These are phyloP conservation scores for Lasiurus cinereus DNA, from an alignment of 2,113 vertebrate species.

Conservation along the genomic window DNA sequence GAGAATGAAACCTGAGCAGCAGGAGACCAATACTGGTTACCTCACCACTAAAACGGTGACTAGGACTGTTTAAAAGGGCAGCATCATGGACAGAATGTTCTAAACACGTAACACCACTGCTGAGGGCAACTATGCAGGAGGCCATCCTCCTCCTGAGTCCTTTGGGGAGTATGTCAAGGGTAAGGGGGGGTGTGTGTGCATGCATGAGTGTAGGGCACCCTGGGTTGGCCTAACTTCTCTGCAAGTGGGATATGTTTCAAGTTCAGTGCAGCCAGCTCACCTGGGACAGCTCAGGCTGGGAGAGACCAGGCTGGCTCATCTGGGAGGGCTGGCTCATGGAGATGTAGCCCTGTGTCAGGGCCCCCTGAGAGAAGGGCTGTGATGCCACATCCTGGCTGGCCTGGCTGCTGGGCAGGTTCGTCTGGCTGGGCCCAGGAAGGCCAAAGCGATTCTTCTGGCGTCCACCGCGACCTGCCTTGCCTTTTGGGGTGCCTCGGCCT, in stretches of 20 bases:
- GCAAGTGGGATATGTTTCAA: too few relatives aligned
- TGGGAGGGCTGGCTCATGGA: conserved; percentile 99
- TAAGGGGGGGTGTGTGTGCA: background rate
- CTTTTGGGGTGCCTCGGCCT: conserved; percentile 96
- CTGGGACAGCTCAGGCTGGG: conserved; percentile 98
- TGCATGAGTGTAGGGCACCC: background rate
- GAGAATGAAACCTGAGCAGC: background rate
- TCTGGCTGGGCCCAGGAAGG: conserved; percentile 91
- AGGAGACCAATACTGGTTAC: background rate
- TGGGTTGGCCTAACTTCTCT: background rate
- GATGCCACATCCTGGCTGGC: conserved; percentile 97
- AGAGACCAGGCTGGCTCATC: conserved; percentile 99
- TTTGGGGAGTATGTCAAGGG: background rate
- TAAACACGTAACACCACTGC: background rate
- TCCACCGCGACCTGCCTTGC: conserved; percentile 93
- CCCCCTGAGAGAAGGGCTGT: conserved; percentile 98
- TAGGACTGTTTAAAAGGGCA: background rate
- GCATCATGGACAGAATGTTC: fast-evolving
- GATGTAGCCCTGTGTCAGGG: conserved; percentile 98
- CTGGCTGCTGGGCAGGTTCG: conserved; percentile 94
- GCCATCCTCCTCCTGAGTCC: background rate
- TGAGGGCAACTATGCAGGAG: background rate
- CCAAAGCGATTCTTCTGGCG: conserved; percentile 95
- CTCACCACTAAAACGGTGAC: background rate
- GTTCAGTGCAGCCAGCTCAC: conserved; percentile 82